These are phyloP conservation scores for Scaptomyza tumidula DNA, from an alignment of 2,888 invertebrate genomes.

Conservation along the genomic window DNA sequence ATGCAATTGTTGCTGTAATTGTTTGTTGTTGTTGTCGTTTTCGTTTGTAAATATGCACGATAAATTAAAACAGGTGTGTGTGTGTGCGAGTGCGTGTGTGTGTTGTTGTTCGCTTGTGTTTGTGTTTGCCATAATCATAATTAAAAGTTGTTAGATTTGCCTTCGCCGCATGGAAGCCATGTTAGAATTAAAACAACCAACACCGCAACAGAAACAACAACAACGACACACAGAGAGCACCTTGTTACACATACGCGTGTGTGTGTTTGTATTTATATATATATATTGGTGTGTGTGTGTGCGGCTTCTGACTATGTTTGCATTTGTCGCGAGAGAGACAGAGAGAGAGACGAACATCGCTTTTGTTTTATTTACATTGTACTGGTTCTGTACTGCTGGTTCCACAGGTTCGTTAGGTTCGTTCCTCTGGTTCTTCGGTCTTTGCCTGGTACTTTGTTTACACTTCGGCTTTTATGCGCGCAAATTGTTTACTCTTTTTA, in stretches of 20 bases:
- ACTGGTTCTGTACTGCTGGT: conserved; percentile 36
- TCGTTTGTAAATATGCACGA: too few relatives aligned
- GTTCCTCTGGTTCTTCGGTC: conserved; percentile 10
- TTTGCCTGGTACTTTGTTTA: conserved; percentile 55
- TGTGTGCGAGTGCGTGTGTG: background rate
- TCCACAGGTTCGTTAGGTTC: conserved; percentile 9
- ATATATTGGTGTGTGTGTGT: conserved; percentile 16
- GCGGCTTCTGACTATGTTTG: conserved; percentile 57
- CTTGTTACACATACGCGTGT: conserved; percentile 33
- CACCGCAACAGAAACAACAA: conserved; percentile 37
- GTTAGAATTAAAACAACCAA: conserved; percentile 52
- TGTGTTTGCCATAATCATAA: conserved; percentile 68
- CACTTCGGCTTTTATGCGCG: conserved; percentile 65
- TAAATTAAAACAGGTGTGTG: conserved; percentile 37
- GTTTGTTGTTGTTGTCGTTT: background rate
- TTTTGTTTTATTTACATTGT: conserved; percentile 79
- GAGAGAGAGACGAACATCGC: conserved; percentile 33
- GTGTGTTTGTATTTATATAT: conserved; percentile 3
- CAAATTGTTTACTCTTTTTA: conserved; percentile 77
- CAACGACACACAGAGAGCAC: conserved; percentile 42
- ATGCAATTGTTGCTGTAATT: conserved; percentile 1
- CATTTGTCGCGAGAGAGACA: conserved; percentile 54
- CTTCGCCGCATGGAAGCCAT: conserved; percentile 16
- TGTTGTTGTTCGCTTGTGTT: conserved; percentile 31
- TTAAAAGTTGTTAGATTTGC: conserved; percentile 63